A percentile compares a stretch with the other conserved stretches of the same genome.
phyloP scores from a whole-genome alignment of 2,888 invertebrate genomes.

The Drosophila vallismaia region DNA sequence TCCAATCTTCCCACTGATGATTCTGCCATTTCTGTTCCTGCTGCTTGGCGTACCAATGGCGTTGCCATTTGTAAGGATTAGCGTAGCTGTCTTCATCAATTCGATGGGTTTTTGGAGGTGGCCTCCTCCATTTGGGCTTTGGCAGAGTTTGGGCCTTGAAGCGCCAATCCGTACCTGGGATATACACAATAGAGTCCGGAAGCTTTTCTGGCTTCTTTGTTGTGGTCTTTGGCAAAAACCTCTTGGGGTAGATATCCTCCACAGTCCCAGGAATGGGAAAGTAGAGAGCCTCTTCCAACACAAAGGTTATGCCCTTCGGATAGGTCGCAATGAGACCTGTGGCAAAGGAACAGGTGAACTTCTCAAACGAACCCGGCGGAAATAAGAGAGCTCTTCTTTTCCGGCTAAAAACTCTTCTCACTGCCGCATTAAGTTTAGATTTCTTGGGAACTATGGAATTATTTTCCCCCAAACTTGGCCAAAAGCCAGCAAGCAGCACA shows the following conservation, averaged over 20 bases:
- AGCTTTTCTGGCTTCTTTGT: slow-evolving; percentile 51
- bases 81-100: slow-evolving; percentile 52
- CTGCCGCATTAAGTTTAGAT: slow-evolving; percentile 30
- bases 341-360: slow-evolving; percentile 72
- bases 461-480: slow-evolving; percentile 15
- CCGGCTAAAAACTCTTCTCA: slow-evolving; percentile 64
- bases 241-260: slow-evolving; percentile 78
- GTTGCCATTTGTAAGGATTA: slow-evolving; percentile 65
- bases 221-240: slow-evolving; percentile 63
- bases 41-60: slow-evolving; percentile 54
- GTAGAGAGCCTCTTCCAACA: slow-evolving; percentile 76
- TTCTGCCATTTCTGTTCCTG: slow-evolving; percentile 48
- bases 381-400: slow-evolving; percentile 77
- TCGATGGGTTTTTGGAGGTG: slow-evolving; percentile 61
- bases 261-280: slow-evolving; percentile 74
- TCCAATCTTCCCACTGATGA: slow-evolving; percentile 7
- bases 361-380: slow-evolving; percentile 75
- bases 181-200: slow-evolving; percentile 61
- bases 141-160: slow-evolving; percentile 72
- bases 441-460: neutral
- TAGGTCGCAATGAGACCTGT: slow-evolving; percentile 72
- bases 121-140: slow-evolving; percentile 46
- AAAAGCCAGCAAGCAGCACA: slow-evolving; percentile 22
- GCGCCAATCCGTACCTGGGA: slow-evolving; percentile 77
- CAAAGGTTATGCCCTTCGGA: slow-evolving; percentile 76